Evolutionary conservation across 2,888 invertebrate genomes (phyloP).

Genomic region (Sipha maydis): DNA sequence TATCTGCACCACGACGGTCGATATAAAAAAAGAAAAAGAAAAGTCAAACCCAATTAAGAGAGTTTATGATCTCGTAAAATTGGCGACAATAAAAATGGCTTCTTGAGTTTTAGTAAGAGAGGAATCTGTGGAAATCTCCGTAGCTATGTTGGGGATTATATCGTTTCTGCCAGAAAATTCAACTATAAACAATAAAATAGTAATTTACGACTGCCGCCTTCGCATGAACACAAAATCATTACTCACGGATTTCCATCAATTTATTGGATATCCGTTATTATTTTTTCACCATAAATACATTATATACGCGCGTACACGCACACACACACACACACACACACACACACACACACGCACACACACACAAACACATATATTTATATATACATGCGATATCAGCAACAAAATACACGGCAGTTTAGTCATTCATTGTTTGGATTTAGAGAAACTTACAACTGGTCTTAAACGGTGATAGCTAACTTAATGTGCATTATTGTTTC

Average conservation of each 20-base stretch:
- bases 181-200: slow-evolving; percentile 25
- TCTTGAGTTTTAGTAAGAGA: not conserved
- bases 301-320: not conserved
- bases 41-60: slow-evolving; percentile 27
- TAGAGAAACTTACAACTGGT: not conserved
- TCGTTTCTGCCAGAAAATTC: not conserved
- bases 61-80: slow-evolving; percentile 1
- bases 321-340: not conserved
- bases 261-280: not conserved
- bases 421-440: not conserved
- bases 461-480: not conserved
- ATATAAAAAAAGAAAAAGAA: not conserved
- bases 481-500: not conserved
- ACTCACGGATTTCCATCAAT: slow-evolving; percentile 12
- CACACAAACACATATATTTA: too few relatives aligned
- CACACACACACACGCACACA: too few relatives aligned
- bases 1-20: not conserved
- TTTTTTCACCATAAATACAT: slow-evolving; percentile 10
- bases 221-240: not conserved
- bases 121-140: not conserved
- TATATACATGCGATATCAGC: not conserved
- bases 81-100: not conserved
- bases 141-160: not conserved
- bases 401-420: not conserved
- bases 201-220: slow-evolving; percentile 12